Evolutionary conservation across 2,888 invertebrate species (phyloP).

Genomic region (Caenorhabditis imperialis): DNA sequence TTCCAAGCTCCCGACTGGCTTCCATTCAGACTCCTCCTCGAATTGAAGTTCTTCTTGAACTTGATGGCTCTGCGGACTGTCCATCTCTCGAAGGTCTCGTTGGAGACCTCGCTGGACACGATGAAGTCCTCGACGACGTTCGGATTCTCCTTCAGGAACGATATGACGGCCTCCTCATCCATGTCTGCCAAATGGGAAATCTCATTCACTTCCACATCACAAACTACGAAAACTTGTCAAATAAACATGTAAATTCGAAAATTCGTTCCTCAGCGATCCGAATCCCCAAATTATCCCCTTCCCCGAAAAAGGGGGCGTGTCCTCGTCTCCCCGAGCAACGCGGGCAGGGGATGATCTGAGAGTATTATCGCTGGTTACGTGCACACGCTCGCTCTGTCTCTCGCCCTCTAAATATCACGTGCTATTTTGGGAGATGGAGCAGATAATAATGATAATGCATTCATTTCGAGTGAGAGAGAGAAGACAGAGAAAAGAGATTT

Average conservation of each 20-base stretch:
- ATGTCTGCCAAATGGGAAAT: too few species aligned
- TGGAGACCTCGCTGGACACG: conserved; percentile 57
- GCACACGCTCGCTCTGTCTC: conserved; percentile 1
- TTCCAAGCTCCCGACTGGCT: conserved; percentile 27
- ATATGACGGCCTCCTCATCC: conserved; percentile 55
- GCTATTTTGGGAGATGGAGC: background rate
- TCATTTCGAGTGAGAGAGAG: too few species aligned
- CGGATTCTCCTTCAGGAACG: conserved; percentile 64
- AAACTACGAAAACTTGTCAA: too few species aligned
- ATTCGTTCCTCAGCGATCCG: background rate
- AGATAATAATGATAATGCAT: conserved; percentile 2
- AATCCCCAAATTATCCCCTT: background rate
- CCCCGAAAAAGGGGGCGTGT: conserved; percentile 18
- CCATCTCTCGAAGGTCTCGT: conserved; percentile 71
- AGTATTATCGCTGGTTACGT: background rate
- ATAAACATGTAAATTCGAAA: too few species aligned
- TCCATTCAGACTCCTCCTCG: background rate
- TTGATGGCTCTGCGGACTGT: conserved; percentile 29
- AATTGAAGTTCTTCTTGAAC: conserved; percentile 18
- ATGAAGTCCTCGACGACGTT: conserved; percentile 64
- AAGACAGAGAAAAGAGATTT: too few species aligned
- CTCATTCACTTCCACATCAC: too few species aligned
- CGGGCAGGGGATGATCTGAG: conserved; percentile 7
- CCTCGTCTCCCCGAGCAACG: background rate
- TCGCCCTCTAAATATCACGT: background rate